These are phyloP conservation scores for Cryptotermes secundus DNA, from an alignment of 1,140 invertebrate genomes.

Conservation along the genomic window DNA sequence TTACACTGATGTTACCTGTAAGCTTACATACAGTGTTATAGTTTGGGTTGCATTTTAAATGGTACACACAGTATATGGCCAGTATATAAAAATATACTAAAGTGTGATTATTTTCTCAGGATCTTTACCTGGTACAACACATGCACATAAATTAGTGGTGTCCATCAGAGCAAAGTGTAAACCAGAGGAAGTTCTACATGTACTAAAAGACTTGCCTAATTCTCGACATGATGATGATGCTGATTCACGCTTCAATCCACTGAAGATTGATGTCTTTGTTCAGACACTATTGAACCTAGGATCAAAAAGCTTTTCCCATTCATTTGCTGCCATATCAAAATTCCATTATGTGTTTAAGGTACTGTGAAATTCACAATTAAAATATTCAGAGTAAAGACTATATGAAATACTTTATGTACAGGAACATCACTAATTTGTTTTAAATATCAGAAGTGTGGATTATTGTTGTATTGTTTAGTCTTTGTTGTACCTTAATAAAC, in stretches of 20 bases:
- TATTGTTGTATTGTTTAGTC: too few species aligned
- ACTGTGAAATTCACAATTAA: constrained; percentile 29
- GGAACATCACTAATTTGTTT: too few species aligned
- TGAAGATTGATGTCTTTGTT: constrained; percentile 96
- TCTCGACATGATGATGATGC: constrained; percentile 67
- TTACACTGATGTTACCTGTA: too few species aligned
- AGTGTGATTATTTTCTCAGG: constrained; percentile 54
- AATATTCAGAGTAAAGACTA: too few species aligned
- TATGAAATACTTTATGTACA: too few species aligned
- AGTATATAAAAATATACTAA: too few species aligned
- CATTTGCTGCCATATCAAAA: constrained; percentile 96
- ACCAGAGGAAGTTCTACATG: constrained; percentile 86
- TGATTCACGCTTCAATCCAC: constrained; percentile 73
- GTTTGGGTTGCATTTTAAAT: too few species aligned
- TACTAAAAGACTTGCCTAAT: constrained; percentile 83
- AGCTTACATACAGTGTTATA: too few species aligned
- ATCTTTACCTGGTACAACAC: constrained; percentile 74
- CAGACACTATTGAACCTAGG: constrained; percentile 91
- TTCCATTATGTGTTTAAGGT: constrained; percentile 94
- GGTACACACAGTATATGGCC: too few species aligned
- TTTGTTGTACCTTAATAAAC: too few species aligned
- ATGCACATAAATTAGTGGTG: constrained; percentile 80
- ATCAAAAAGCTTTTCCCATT: constrained; percentile 96
- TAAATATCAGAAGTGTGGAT: too few species aligned
- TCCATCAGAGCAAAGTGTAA: constrained; percentile 86